A percentile compares a stretch with the other conserved stretches of the same genome.
Evolutionary conservation across 2,113 vertebrate species (phyloP).

Genomic region (Toxotes chatareus): DNA sequence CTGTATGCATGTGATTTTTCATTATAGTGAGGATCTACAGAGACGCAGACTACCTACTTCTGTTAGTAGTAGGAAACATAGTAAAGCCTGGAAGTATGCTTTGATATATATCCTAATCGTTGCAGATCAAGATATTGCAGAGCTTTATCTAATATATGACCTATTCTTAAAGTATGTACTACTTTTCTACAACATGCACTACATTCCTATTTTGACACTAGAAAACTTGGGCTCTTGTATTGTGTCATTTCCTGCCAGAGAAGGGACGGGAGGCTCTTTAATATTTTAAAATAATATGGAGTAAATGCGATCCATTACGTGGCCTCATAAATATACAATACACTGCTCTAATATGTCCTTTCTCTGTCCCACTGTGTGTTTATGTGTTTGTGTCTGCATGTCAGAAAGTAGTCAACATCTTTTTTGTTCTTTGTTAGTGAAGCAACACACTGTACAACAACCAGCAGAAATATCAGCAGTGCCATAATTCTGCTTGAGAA

Average conservation of each 20-base stretch:
- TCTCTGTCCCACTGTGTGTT: conserved; percentile 18
- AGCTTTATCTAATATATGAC: not conserved
- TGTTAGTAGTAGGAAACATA: not conserved
- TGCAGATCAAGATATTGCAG: not conserved
- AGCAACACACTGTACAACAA: not conserved
- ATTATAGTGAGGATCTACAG: not conserved
- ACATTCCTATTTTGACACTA: not conserved
- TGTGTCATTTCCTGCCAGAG: conserved; percentile 20
- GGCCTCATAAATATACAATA: conserved; percentile 73
- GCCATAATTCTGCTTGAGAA: not conserved
- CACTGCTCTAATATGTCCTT: conserved; percentile 47
- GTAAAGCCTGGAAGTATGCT: not conserved
- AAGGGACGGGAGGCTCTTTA: conserved; percentile 46
- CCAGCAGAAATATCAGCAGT: not conserved
- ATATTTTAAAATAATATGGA: conserved; percentile 74
- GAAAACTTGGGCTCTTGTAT: conserved; percentile 26
- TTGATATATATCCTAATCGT: not conserved
- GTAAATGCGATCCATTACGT: conserved; percentile 71
- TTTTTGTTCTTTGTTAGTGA: not conserved
- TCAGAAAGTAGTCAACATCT: not conserved
- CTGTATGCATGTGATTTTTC: not conserved
- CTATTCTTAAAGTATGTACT: not conserved
- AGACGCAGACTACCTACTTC: not conserved
- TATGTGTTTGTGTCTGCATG: conserved; percentile 8
- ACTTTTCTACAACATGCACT: not conserved